A percentile compares a stretch with the other conserved stretches of the same genome.
These are phyloP conservation scores for Numida meleagris DNA, from an alignment of 2,113 vertebrate genomes.

Conservation along the genomic window DNA sequence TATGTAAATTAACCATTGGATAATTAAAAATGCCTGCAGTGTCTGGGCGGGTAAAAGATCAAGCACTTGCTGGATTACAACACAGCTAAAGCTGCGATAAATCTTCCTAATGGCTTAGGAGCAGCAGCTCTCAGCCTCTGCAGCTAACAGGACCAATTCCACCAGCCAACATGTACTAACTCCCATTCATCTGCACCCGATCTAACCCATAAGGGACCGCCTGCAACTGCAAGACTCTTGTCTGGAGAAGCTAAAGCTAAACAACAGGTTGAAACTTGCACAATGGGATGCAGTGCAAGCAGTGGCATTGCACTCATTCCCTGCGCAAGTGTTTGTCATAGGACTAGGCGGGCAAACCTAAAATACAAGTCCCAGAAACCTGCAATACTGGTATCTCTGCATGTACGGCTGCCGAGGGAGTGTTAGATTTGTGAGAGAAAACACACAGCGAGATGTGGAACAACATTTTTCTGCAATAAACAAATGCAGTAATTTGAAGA, in stretches of 20 bases:
- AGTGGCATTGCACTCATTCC: background rate
- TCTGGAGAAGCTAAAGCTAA: background rate
- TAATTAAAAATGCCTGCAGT: constrained; percentile 61
- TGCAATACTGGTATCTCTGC: constrained; percentile 57
- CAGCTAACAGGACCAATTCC: background rate
- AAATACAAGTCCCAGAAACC: constrained; percentile 52
- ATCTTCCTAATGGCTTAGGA: background rate
- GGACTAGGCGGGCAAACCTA: constrained; percentile 20
- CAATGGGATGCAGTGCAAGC: background rate
- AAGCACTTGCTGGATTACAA: constrained; percentile 47
- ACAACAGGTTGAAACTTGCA: constrained; percentile 35
- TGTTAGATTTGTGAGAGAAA: background rate
- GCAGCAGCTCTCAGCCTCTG: background rate
- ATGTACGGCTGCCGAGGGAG: constrained; percentile 13
- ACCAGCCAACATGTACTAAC: background rate
- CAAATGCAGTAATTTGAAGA: accelerated
- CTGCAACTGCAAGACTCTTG: background rate
- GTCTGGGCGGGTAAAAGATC: constrained; percentile 45
- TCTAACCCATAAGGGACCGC: background rate
- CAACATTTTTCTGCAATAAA: background rate
- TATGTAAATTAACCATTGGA: constrained; percentile 15
- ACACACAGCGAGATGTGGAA: background rate
- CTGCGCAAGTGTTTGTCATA: constrained; percentile 11
- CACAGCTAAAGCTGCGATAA: background rate
- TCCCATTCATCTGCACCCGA: background rate